phyloP scores from a whole-genome alignment of 2,113 vertebrate species.

The Nyctereutes procyonoides region DNA sequence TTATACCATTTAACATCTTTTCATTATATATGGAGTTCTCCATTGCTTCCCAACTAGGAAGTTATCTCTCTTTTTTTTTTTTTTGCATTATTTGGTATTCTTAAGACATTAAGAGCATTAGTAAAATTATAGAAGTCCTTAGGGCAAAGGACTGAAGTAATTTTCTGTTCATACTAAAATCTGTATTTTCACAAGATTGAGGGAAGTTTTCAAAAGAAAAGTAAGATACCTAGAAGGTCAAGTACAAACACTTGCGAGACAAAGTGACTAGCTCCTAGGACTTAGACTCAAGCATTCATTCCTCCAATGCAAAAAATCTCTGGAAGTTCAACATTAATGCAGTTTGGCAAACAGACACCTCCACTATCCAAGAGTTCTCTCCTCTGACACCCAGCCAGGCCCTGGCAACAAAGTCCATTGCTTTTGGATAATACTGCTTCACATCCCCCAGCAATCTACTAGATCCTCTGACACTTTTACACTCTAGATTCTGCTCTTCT shows the following conservation, averaged over 20 bases:
- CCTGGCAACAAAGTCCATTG: not conserved
- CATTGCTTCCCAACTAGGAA: not conserved
- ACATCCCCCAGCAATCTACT: no score
- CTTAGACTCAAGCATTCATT: not conserved
- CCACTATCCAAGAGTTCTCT: not conserved
- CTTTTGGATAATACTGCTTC: not conserved
- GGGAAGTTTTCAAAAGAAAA: conserved; percentile 11
- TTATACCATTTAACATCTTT: not conserved
- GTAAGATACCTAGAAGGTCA: not conserved
- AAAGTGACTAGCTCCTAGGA: not conserved
- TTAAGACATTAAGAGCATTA: not conserved
- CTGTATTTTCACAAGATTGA: not conserved
- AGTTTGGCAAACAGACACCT: not conserved
- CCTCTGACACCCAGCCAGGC: not conserved
- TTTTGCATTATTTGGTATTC: not conserved
- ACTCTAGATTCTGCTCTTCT: not conserved
- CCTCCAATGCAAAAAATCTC: not conserved
- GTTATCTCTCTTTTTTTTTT: not conserved
- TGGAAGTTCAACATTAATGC: not conserved
- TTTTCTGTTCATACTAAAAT: not conserved
- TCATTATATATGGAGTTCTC: not conserved
- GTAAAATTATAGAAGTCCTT: conserved; percentile 12
- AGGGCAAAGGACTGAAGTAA: not conserved
- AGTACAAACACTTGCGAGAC: not conserved
- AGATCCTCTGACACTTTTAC: not conserved